Evolutionary conservation across 2,113 vertebrate species (phyloP), one percentile per base, ranked within the genome.

Genomic region (Elephantulus edwardii): DNA sequence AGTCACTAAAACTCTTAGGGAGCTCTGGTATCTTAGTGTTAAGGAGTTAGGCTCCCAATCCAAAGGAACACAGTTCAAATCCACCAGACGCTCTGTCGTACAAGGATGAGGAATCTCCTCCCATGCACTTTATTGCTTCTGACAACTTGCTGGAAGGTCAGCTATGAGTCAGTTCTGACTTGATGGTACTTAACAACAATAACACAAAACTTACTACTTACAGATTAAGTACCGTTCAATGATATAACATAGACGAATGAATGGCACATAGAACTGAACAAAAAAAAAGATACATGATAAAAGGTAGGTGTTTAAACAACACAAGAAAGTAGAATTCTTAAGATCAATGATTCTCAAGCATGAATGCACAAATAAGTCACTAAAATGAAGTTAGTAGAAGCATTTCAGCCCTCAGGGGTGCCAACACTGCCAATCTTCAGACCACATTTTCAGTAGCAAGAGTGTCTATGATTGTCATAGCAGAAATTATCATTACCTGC

Each of bases 401-500:
- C 64, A 64, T n/a, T 66, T n/a, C 35, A 70, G 66, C 2, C 74
- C 86, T 85, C n/a, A 48, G 26, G 19, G 4, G 82, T 64, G 44
- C 38, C 38, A 20, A 30, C 24, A 12, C 14, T 90, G 35, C 16
- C 28, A 13, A 77, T 26, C 35, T 90, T 60, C 11, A 80, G 62
- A 86, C 3, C 40, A 38, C 17, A 83, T 30, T 76, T 83, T 79
- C 26, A 46, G n/a, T 33, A 74, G 9, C 5, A 83, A 90, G 70
- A 79, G 0, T 42, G 26, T 35, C 42, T 7, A 46, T 17, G 50
- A 6, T 24, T 48, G 8, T 35, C 33, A 72, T 3, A 56, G 28
- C 22, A 42, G 35, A 90, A 83, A 88, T 6, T 44, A 95, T 72
- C 83, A 79, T 83, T 94, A 99, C 99, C 98, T 99, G 98, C 8